Base-by-base conservation (phyloP, 2,888 invertebrate species). In the Tortrix viridana region DNA sequence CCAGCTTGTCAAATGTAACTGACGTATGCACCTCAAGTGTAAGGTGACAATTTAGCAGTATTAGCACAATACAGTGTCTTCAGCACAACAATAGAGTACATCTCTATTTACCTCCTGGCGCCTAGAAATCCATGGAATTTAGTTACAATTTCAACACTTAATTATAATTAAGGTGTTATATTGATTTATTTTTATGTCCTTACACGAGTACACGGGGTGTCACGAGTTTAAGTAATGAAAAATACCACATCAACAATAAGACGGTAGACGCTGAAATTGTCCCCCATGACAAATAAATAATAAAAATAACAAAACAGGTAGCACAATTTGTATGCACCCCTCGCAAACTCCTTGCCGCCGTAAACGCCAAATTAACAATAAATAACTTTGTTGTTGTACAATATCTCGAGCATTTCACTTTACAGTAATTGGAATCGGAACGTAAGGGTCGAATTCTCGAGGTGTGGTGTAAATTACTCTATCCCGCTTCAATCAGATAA, bases 301-400 rank as follows among this genome's bases (percentile, higher is more conserved):
- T 61, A 56, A 50, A 61, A 61, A 61, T 56, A 44, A 52, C 18
- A 43, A 44, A 44, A 50, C 55, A 61, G 55, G 61, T 56, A 49
- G 37, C 55, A 20, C 55, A 49, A 61, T 62, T 62, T 56, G 62
- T 73, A 73, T 70, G 57, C 66, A 63, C 61, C 55, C 56, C 41
- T 37, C 22, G 46, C 72, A 71, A 75, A 74, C 73, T 71, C 69
- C 72, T 74, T 80, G 74, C 70, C 73, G 74, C 75, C 74, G 74
- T 68, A 72, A 74, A 73, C 71, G 69, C 69, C 60, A 69, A 69
- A 68, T 68, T 71, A 69, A 72, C 62, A 57, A 61, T 61, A 68
- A 73, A 68, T 71, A 77, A 80, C 80, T 78, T 77, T 81, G 80
- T 84, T 79, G 79, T 74, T 63, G 70, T 69, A 68, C 66, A 72